These are phyloP conservation scores for Drosophila limbata DNA, from an alignment of 2,888 invertebrate species.

Conservation along the genomic window DNA sequence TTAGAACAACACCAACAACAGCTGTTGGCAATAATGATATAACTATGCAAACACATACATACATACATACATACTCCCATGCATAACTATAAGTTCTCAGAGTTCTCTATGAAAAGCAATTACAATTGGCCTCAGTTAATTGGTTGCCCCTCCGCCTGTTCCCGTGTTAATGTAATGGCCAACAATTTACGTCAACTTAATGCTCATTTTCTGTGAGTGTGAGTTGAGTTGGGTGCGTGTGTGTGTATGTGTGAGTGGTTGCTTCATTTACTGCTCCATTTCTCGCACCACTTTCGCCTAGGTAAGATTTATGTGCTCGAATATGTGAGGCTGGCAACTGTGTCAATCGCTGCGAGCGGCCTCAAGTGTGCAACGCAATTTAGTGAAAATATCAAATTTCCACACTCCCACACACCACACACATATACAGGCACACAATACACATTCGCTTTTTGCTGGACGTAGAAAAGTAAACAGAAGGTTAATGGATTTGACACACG, in stretches of 20 bases:
- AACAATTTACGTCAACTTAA: constrained; percentile 84
- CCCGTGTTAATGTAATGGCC: constrained; percentile 83
- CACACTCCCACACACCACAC: constrained; percentile 35
- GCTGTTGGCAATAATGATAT: constrained; percentile 33
- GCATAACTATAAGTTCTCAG: constrained; percentile 21
- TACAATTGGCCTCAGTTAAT: constrained; percentile 63
- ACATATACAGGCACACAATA: constrained; percentile 38
- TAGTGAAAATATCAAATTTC: constrained; percentile 83
- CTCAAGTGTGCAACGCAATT: constrained; percentile 80
- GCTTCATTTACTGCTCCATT: constrained; percentile 70
- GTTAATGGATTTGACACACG: constrained; percentile 84
- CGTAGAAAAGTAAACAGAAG: constrained; percentile 84
- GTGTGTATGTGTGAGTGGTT: constrained; percentile 24
- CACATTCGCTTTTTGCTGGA: constrained; percentile 47
- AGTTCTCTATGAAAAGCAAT: constrained; percentile 52
- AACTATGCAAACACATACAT: neutral
- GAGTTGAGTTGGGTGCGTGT: constrained; percentile 12
- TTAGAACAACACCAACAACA: constrained; percentile 46
- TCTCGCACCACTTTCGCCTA: constrained; percentile 63
- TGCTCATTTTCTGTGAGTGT: constrained; percentile 58
- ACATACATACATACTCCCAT: neutral
- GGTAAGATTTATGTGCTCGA: constrained; percentile 70
- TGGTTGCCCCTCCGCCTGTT: constrained; percentile 41
- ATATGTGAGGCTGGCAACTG: constrained; percentile 39
- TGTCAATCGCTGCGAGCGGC: constrained; percentile 54